These are phyloP conservation scores for Drosophila watanabei DNA, from an alignment of 1,140 invertebrate genomes.

Conservation along the genomic window DNA sequence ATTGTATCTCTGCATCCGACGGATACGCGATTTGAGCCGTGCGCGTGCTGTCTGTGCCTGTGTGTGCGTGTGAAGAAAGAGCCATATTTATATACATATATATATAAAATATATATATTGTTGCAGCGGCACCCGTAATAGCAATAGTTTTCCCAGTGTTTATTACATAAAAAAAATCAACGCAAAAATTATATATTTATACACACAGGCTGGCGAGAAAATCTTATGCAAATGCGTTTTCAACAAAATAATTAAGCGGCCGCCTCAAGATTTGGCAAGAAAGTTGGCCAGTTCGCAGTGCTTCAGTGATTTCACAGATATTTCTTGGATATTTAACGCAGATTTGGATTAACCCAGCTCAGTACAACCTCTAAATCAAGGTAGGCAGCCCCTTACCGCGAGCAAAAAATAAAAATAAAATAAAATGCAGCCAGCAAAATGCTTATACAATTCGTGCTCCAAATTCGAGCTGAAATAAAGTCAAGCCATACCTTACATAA, in stretches of 20 bases:
- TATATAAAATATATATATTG: constrained; percentile 38
- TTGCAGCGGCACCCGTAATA: constrained; percentile 50
- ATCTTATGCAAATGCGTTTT: constrained; percentile 59
- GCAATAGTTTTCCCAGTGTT: constrained; percentile 70
- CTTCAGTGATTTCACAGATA: constrained; percentile 21
- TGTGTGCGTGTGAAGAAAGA: constrained; percentile 79
- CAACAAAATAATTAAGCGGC: constrained; percentile 55
- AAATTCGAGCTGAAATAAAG: constrained; percentile 32
- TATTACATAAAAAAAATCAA: constrained; percentile 66
- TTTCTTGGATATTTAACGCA: constrained; percentile 29
- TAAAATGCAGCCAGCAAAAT: constrained; percentile 36
- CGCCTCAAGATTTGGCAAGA: constrained; percentile 56
- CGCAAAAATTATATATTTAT: constrained; percentile 25
- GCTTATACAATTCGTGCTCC: constrained; percentile 66
- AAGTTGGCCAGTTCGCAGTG: constrained; percentile 41
- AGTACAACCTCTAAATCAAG: constrained; percentile 45
- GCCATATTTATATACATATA: constrained; percentile 70
- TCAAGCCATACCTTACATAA: constrained; percentile 32
- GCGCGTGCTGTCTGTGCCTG: constrained; percentile 31
- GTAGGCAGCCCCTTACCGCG: constrained; percentile 31
- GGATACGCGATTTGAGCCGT: constrained; percentile 66
- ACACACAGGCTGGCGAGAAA: constrained; percentile 28
- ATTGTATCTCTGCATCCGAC: constrained; percentile 63
- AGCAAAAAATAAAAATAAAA: background rate
- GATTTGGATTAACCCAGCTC: constrained; percentile 49